Evolutionary conservation across 2,797 vertebrate species (phyloP).

Genomic region (Bradypodion pumilum): DNA sequence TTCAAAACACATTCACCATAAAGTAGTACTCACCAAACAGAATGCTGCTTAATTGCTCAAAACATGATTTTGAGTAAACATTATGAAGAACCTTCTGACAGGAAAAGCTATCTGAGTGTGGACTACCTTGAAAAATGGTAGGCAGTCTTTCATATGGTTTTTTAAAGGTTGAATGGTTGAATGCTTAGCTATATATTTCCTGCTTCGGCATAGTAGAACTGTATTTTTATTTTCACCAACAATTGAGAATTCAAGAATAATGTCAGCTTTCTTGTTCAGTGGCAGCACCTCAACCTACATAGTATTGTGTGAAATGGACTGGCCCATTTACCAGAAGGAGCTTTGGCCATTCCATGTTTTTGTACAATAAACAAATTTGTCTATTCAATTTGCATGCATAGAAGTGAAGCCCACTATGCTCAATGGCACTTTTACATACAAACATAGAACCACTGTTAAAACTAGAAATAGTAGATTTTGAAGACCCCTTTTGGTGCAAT

Average conservation of each 20-base stretch:
- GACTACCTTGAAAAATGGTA: too few species aligned
- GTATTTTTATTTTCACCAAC: too few species aligned
- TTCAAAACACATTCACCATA: background rate
- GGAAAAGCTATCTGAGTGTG: too few species aligned
- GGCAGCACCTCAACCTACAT: background rate
- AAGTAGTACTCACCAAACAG: background rate
- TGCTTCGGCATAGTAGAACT: background rate
- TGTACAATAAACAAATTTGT: too few species aligned
- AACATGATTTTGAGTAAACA: background rate
- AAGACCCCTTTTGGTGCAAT: background rate
- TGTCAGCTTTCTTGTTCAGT: too few species aligned
- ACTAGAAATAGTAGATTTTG: background rate
- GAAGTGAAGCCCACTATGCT: too few species aligned
- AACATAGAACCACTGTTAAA: too few species aligned
- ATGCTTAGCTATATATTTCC: background rate
- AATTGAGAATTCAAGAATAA: too few species aligned
- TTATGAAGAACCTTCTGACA: too few species aligned
- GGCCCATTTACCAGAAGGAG: background rate
- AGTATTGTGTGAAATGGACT: background rate
- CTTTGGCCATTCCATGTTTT: background rate
- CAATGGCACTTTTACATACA: too few species aligned
- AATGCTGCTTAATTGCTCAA: background rate
- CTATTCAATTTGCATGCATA: too few species aligned
- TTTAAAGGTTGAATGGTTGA: background rate
- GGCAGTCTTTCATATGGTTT: too few species aligned